phyloP scores from a whole-genome alignment of 2,888 invertebrate species.

The Pristionchus entomophagus region DNA sequence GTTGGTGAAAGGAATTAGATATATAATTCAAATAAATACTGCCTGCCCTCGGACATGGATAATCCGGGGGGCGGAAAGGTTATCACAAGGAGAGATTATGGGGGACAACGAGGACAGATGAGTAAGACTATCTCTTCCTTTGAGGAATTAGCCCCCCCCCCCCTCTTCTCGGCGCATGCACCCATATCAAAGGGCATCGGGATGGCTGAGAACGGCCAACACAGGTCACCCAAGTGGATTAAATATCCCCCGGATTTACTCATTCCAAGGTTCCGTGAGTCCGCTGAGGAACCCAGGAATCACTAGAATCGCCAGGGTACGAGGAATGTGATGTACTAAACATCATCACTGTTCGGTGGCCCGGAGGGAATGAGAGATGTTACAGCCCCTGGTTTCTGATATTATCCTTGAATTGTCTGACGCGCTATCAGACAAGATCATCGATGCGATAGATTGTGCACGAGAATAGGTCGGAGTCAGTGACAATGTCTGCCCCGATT shows the following conservation, averaged over 20 bases:
- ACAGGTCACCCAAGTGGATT: constrained; percentile 30
- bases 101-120: background rate
- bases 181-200: constrained; percentile 7
- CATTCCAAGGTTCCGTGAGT: background rate
- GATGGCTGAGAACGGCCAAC: constrained; percentile 34
- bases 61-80: background rate
- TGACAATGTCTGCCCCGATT: constrained; percentile 21
- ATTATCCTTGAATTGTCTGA: background rate
- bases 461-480: background rate
- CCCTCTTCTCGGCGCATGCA: background rate
- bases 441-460: constrained; percentile 1
- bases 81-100: constrained; percentile 32
- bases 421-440: constrained; percentile 19
- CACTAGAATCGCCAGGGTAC: background rate
- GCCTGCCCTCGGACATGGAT: no score
- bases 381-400: background rate
- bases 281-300: background rate
- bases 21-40: no score
- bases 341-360: no score
- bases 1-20: no score
- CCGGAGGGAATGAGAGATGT: background rate
- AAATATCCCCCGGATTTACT: background rate
- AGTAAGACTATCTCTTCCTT: constrained; percentile 17
- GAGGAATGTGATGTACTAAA: no score
- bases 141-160: constrained; percentile 14